Evolutionary conservation across 2,113 vertebrate genomes (phyloP).

Genomic region (Anguilla japonica): DNA sequence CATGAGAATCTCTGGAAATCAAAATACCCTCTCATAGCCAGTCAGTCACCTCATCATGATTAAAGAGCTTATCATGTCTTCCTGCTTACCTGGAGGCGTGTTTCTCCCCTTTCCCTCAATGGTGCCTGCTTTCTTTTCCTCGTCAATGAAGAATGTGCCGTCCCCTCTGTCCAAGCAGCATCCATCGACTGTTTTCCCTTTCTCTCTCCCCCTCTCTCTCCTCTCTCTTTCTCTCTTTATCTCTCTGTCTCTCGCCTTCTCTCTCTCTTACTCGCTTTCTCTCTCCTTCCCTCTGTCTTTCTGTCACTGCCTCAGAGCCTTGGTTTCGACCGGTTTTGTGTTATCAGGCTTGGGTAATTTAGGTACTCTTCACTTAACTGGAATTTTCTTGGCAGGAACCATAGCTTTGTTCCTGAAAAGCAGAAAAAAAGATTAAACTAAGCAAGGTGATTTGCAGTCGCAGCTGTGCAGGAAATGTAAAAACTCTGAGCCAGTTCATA

Average conservation of each 20-base stretch:
- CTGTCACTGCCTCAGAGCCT: conserved; percentile 21
- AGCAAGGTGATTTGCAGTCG: neutral
- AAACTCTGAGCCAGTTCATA: neutral
- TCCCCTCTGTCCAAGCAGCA: conserved; percentile 63
- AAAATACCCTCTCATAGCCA: neutral
- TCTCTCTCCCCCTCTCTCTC: conserved; percentile 37
- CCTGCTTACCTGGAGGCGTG: conserved; percentile 68
- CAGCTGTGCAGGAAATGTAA: neutral
- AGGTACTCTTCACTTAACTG: conserved; percentile 38
- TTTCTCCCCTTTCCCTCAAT: conserved; percentile 73
- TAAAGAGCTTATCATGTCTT: neutral
- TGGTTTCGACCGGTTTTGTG: conserved; percentile 38
- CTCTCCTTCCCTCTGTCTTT: conserved; percentile 23
- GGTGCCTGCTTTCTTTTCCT: conserved; percentile 52
- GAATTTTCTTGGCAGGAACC: conserved; percentile 59
- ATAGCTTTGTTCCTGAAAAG: conserved; percentile 47
- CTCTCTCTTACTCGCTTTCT: conserved; percentile 13
- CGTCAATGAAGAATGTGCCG: conserved; percentile 61
- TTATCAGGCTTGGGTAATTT: conserved; percentile 53
- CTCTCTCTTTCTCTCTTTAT: conserved; percentile 49
- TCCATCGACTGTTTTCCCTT: conserved; percentile 70
- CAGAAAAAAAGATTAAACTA: conserved; percentile 20
- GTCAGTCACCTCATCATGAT: neutral
- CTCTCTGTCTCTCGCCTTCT: conserved; percentile 30
- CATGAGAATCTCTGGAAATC: neutral